phyloP scores from a whole-genome alignment of 1,140 invertebrate genomes.

The Frieseomelitta varia region DNA sequence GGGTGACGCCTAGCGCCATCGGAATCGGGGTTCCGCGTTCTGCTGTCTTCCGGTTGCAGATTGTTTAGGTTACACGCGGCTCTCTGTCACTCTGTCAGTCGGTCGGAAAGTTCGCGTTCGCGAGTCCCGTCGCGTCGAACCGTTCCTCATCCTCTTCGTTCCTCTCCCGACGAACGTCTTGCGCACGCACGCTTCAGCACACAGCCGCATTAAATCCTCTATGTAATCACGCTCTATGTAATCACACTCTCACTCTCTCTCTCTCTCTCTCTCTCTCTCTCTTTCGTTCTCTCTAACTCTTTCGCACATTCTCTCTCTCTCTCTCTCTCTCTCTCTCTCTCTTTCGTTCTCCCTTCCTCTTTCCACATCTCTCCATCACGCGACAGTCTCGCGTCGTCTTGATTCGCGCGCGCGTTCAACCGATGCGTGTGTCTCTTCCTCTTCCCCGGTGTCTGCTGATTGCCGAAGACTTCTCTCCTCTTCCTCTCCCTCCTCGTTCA shows the following conservation, averaged over 20 bases:
- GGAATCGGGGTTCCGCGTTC: slow-evolving; percentile 57
- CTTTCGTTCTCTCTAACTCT: not conserved
- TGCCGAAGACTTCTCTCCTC: not conserved
- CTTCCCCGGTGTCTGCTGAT: not conserved
- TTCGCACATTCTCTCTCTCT: not conserved
- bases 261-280: slow-evolving; percentile 9
- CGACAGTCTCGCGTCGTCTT: not conserved
- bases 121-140: slow-evolving; percentile 15
- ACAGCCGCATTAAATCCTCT: slow-evolving; percentile 28
- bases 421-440: not conserved
- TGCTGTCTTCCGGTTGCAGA: slow-evolving; percentile 6
- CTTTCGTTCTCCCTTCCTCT: not conserved
- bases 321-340: not conserved
- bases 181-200: slow-evolving; percentile 48
- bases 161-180: slow-evolving; percentile 8
- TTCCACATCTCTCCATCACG: not conserved
- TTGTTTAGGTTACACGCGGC: slow-evolving; percentile 44
- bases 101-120: slow-evolving; percentile 32
- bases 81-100: slow-evolving; percentile 43
- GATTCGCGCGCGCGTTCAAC: not conserved
- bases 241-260: slow-evolving; percentile 17
- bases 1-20: slow-evolving; percentile 52
- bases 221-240: not conserved
- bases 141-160: slow-evolving; percentile 9
- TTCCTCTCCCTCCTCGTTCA: not conserved